Evolutionary conservation across 2,888 invertebrate species (phyloP), one percentile per base, ranked within the genome.

Genomic region (Drosophila koepferae): DNA sequence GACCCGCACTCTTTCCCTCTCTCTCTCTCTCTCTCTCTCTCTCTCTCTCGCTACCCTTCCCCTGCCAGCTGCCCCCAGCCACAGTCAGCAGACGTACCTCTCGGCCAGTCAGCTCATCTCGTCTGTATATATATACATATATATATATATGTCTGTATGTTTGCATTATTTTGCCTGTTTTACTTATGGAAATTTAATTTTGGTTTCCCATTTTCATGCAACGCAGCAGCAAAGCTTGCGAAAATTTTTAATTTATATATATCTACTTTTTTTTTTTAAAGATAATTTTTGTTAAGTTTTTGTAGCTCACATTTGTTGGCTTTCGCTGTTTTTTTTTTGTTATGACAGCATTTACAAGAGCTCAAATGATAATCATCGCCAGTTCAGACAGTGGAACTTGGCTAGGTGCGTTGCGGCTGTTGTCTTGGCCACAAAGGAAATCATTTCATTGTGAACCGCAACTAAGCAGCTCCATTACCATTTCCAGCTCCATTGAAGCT

Each of bases 131-230:
- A 43, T 53, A 53, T 36, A 36, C 23, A 43, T 53, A 53, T 36
- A 36, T 38, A 40, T 23, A 55, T 55, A 7, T 55, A 3, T 40
- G 23, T 55, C 10, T 28, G 28, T 28, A 28, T 40, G 10, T 55
- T 7, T 53, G 16, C n/a, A 41, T 71, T 53, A 77, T 74, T 74
- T 77, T 67, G 41, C 34, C 67, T 49, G 34, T 78, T 69, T 73
- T 70, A 60, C 70, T 66, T 81, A 76, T 81, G 79, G 68, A 81
- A 81, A 81, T 81, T 76, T 71, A 69, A 79, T 76, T 79, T 79
- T 70, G 62, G 72, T 64, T 74, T 73, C 58, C 56, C 70, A 70
- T 76, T 79, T 66, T 65, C 67, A 55, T 63, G 60, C 70, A 67
- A 53, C 54, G 66, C 31, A 58, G 53, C 60, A 64, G 55, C 3